A percentile compares a stretch with the other conserved stretches of the same genome.
Conservation (phyloP, 2,113 vertebrate species). For the Gavia stellata region DNA sequence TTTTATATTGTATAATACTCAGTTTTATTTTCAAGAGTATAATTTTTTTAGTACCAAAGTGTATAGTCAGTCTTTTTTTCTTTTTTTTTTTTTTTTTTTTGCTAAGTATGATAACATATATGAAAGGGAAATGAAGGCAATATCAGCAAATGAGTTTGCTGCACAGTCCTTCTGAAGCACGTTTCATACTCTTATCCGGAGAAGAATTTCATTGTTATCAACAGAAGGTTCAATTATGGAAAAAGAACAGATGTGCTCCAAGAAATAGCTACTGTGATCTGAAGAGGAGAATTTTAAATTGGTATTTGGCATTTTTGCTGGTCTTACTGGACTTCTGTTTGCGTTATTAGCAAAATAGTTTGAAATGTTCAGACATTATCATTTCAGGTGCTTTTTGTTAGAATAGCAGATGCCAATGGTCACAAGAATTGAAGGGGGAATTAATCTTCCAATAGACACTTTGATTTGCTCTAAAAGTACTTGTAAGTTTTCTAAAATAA, state of each 20-base stretch:
- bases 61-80: not conserved
- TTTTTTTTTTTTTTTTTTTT: not conserved
- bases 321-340: not conserved
- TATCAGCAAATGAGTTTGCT: not conserved
- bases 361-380: not conserved
- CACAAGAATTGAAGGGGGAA: not conserved
- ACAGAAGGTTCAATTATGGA: not conserved
- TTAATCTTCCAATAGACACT: not conserved
- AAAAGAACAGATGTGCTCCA: not conserved
- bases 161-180: not conserved
- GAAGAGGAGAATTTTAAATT: not conserved
- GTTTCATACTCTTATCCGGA: not conserved
- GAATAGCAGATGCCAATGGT: not conserved
- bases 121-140: not conserved
- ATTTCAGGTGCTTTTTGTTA: not conserved
- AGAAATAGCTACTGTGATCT: not conserved
- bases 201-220: not conserved
- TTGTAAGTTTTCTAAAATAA: not conserved
- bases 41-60: not conserved
- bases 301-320: not conserved
- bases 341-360: not conserved
- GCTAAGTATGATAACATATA: not conserved
- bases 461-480: not conserved
- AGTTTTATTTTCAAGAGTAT: not conserved
- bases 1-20: not conserved